Evolutionary conservation across 1,140 invertebrate species (phyloP), one percentile per base, ranked within the genome.

Genomic region (Centruroides sculpturatus): DNA sequence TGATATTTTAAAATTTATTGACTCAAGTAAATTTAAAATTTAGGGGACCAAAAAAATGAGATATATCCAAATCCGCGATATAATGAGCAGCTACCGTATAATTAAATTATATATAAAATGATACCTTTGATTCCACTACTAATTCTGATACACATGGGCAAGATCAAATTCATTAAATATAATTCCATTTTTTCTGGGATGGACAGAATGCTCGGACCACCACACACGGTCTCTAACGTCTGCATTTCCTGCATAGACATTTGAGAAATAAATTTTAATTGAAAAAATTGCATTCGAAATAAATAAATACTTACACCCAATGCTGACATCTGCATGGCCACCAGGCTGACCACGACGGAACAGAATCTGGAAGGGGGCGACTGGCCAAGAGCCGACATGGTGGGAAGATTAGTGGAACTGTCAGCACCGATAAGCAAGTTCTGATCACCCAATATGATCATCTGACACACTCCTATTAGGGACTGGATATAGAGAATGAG

Each of bases 181-280:
- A 89, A 92, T 77, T 98, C 92, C 9, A 89, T 87, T 72, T 93
- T 88, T 60, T 96, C 91, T 70, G 87, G 84, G 10, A 83, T 85
- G n/a, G 86, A 82, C 69, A 96, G 93, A 66, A 89, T 81, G 4
- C 87, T 81, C 56, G 83, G 85, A 35, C 90, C 85, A 53, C 91
- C 90, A 74, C 92, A 96, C 51, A 97, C 86, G 66, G 92, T 90
- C 71, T 98, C 93, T 64, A 99, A 75, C 0, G 92, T 90, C 73
- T 90, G 93, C 59, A 85, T 85, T 68, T 96, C 92, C 80, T 91
- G 75, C 9, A 80, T 67, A 47, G 0, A 12, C 34, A 55, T 11
- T 35, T 11, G 12, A 60, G 35, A 55, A 41, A 23, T 23, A 23
- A 23, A 23, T 23, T 23, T 23, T 23, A 23, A 23, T 23, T 23